Evolutionary conservation across 2,888 invertebrate species (phyloP).

Genomic region (Andrena flavipes): DNA sequence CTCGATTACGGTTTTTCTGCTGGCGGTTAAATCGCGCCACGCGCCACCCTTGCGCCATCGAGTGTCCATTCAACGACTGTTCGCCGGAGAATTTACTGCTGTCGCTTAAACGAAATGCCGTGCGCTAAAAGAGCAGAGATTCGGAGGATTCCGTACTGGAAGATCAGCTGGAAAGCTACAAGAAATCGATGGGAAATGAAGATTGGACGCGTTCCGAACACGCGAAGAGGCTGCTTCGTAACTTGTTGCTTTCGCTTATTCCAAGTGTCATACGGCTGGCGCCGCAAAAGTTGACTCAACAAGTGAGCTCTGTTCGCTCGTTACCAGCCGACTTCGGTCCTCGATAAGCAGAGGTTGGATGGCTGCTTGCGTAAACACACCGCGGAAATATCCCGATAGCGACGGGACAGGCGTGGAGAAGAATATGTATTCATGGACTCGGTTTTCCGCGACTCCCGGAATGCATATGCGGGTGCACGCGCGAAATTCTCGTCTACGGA

Average conservation of each 20-base stretch:
- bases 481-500: neutral
- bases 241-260: conserved; percentile 21
- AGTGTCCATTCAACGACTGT: no score
- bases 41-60: no score
- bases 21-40: neutral
- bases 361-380: neutral
- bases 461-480: neutral
- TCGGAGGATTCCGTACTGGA: no score
- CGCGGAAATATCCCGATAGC: neutral
- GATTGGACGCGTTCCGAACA: neutral
- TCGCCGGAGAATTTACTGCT: neutral
- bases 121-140: no score
- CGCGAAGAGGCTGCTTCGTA: neutral
- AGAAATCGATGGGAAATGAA: neutral
- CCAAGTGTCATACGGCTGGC: neutral
- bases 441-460: neutral
- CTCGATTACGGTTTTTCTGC: neutral
- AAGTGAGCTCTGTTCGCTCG: conserved; percentile 16
- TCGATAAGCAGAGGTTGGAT: neutral
- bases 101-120: no score
- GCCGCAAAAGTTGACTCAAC: conserved; percentile 12
- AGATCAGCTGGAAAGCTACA: no score
- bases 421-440: conserved; percentile 2
- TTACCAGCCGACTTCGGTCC: neutral
- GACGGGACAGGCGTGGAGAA: neutral